A percentile compares a stretch with the other conserved stretches of the same genome.
Conservation (phyloP, 2,797 vertebrate genomes). For the Petrocephalus schoutedeni region DNA sequence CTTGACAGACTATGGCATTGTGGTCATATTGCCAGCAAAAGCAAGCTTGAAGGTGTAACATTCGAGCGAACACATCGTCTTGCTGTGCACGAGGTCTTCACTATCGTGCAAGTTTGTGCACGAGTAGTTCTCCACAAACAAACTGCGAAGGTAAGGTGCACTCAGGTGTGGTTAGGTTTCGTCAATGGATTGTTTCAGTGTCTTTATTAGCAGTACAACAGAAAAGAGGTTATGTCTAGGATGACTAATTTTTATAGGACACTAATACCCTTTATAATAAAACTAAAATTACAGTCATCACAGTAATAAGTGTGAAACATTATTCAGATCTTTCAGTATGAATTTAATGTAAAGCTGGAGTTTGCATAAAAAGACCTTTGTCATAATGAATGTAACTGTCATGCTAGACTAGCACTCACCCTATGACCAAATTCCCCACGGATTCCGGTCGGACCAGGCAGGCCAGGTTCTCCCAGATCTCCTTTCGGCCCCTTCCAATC, state of each 20-base stretch:
- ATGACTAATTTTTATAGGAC: not conserved
- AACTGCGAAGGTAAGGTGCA: not conserved
- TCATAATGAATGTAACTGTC: not conserved
- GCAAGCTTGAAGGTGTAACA: not conserved
- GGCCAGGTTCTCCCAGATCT: slow-evolving; percentile 78
- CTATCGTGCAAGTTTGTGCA: not conserved
- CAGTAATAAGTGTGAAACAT: not conserved
- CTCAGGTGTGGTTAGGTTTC: not conserved
- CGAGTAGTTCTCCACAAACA: not conserved
- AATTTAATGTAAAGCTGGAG: not conserved
- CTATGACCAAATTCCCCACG: slow-evolving; percentile 81
- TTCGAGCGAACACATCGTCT: not conserved
- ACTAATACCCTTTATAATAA: not conserved
- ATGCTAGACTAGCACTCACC: slow-evolving; percentile 66
- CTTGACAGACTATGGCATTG: not conserved
- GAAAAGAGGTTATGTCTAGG: not conserved
- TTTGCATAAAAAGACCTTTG: not conserved
- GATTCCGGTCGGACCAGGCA: slow-evolving; percentile 91
- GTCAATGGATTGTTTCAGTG: not conserved
- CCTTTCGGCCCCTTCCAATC: slow-evolving; percentile 77
- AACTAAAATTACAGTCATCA: not conserved
- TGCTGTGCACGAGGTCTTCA: not conserved
- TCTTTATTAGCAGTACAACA: not conserved
- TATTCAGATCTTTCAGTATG: not conserved
- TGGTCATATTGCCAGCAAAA: not conserved